Base-by-base conservation (phyloP, 2,888 invertebrate species). In the Choristoneura rosaceana region DNA sequence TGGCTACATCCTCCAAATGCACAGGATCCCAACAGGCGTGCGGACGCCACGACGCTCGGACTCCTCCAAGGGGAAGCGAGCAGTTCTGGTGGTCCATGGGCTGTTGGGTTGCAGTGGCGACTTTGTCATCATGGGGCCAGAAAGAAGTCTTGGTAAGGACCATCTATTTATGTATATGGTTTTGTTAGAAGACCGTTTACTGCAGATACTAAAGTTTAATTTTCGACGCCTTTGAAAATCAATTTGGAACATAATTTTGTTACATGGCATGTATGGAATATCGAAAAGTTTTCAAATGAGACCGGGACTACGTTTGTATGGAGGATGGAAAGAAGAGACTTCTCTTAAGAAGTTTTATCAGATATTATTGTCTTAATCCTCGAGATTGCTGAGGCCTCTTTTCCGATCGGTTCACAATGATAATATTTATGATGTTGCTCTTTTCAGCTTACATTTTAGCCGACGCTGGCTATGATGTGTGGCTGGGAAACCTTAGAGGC, bases 101-200 rank as follows among this genome's bases (percentile, higher is more conserved):
- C 83, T 97, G 0, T 79, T 96, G 4, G 96, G 96, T 2, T 95
- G 96, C 78, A 96, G 96, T 5, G 95, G 96, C 0, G 96, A 96
- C 81, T 97, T 96, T 94, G 89, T 97, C 7, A 93, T 96, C 74
- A 96, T 96, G 93, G 95, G 96, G 0, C 96, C 96, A 0, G 92
- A 95, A 70, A 95, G 95, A 78, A 96, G 96, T 78, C 86, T 97
- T 38, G 95, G 96, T 96, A 86, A 87, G 76, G 52, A 25, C 4
- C 17, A 61, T 17, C 9, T n/a, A 47, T 41, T 9, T 10, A 34
- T n/a, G n/a, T n/a, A n/a, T 17, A 34, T 59, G 5, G 17, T 12
- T 25, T 2, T 25, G 25, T 25, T 0, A 25, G 25, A 25, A 25
- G 25, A n/a, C n/a, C n/a, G n/a, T n/a, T n/a, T n/a, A n/a, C n/a